Evolutionary conservation across 2,797 vertebrate species (phyloP), one percentile per base, ranked within the genome.

Genomic region (Sphenodon punctatus): DNA sequence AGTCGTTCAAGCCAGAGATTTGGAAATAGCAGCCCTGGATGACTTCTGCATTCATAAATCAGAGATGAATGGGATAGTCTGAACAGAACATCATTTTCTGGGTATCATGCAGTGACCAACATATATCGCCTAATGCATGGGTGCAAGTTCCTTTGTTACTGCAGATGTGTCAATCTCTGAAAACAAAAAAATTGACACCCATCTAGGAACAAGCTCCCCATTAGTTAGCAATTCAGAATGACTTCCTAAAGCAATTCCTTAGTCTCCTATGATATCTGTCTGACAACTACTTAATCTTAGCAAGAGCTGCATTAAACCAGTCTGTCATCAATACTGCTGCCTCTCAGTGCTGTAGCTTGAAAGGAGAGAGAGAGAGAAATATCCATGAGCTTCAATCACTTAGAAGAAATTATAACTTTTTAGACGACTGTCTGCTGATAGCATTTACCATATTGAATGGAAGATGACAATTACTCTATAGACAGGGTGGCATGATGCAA

Each of bases 231-330:
- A 95, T 96, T 95, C 94, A 93, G 94, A 95, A 87, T 88, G 92
- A 93, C 92, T 96, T 95, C 90, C 87, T 92, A 93, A 95, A 95
- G 94, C 92, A 93, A 91, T 92, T 93, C 94, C 92, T 94, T 91
- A 89, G 91, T 92, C 94, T 96, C 93, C 94, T 87, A 85, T 92
- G 95, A 96, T 95, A 95, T 93, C 94, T 95, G 92, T 94, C 95
- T 95, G 95, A 96, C 95, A 96, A 95, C 91, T 94, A 95, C 95
- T 95, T 97, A 96, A 97, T 96, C 94, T 95, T 87, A 86, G 93
- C 92, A 94, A 96, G 91, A 95, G 93, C 93, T 94, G 91, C 78
- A 93, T 95, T 95, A 96, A 96, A 96, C 93, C 93, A 93, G 88
- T 93, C 94, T 95, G 95, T 96, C 95, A 96, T 95, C 91, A 84